Conservation (phyloP, 2,113 vertebrate genomes). For the Platysternon megacephalum region DNA sequence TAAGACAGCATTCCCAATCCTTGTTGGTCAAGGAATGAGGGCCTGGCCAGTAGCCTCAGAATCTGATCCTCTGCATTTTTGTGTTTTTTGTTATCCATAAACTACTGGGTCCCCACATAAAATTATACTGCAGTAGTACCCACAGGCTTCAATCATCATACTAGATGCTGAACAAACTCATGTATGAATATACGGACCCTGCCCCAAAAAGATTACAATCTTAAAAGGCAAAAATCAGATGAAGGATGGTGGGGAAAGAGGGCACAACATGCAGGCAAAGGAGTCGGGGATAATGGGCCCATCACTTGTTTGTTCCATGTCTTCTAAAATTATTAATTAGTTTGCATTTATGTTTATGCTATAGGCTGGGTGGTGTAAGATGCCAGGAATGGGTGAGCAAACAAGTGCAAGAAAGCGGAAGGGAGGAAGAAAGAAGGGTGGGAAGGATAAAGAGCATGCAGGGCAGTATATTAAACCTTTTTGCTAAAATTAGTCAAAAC, state of each 20-base stretch:
- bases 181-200: background rate
- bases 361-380: background rate
- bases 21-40: background rate
- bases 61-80: background rate
- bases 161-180: background rate
- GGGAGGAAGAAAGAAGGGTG: accelerated
- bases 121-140: background rate
- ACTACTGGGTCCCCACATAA: background rate
- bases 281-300: background rate
- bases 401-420: accelerated
- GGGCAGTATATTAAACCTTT: background rate
- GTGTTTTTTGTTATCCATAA: background rate
- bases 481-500: background rate
- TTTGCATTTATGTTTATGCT: background rate
- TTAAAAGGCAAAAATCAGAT: background rate
- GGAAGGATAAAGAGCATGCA: background rate
- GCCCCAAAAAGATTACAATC: background rate
- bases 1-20: background rate
- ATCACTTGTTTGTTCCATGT: background rate
- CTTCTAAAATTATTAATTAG: background rate
- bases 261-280: background rate
- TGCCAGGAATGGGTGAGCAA: accelerated
- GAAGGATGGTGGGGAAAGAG: background rate
- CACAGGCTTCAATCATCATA: background rate
- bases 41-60: background rate